Base-by-base conservation (phyloP, 1,140 invertebrate genomes). In the Glossosoma conforme region DNA sequence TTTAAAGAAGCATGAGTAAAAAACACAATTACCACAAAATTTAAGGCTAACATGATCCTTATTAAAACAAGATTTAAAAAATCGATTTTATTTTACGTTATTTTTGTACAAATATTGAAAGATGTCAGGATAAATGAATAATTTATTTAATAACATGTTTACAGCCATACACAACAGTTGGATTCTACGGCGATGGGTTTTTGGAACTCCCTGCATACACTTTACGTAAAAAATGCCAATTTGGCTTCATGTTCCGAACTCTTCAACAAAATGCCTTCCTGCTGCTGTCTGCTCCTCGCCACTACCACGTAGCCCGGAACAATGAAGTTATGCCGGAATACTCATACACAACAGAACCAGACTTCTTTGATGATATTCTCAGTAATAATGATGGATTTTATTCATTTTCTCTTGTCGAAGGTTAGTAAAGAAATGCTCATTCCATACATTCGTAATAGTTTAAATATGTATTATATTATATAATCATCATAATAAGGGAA, bases 181-280 rank as follows among this genome's bases (percentile, higher is more conserved):
- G 85, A 48, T 90, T 91, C 62, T 78, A 82, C 45, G 90, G 90
- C 4, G 74, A 83, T 46, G 91, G 91, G 1, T 93, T 81, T 64
- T 69, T 92, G 14, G 86, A 93, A 65, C 70, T 91, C 44, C 69
- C 77, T 0, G 81, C 83, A 0, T 80, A 80, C 21, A 74, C 79
- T 0, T 63, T 92, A 0, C 77, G 76, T 24, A 85, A 81, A 60
- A 84, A 77, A 55, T 76, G 75, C 36, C 76, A 77, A 15, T 72
- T 92, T 14, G 85, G 85, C 8, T 77, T 94, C 35, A 85, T 89
- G 3, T 93, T 95, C 66, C 77, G 84, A 46, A 89, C 89, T 0
- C 67, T 79, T 2, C 78, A 86, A 52, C 61, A 75, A 0, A 77
- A 86, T 57, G 87, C 86, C 3, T 65, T 93, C 14, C 64, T 94